Percentiles rank a stretch among this genome's conserved stretches.
phyloP scores from a whole-genome alignment of 2,888 invertebrate species.

The Masnerella sp. region DNA sequence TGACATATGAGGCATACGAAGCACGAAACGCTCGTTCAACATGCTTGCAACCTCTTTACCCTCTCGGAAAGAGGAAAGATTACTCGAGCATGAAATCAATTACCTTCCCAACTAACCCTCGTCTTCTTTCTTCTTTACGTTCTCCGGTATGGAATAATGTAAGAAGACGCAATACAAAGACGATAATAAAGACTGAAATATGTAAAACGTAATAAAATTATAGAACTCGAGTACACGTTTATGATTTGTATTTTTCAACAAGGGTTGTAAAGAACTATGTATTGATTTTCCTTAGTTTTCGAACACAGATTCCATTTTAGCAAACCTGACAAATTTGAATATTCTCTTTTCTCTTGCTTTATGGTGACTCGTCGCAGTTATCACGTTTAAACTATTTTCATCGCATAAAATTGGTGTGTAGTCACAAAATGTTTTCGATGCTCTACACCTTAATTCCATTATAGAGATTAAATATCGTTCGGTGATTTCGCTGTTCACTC shows the following conservation, averaged over 20 bases:
- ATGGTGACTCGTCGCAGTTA: too few species aligned
- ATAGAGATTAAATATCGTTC: too few species aligned
- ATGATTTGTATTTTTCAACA: conserved; percentile 17
- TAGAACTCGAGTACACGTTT: conserved; percentile 20
- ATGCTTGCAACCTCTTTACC: conserved; percentile 65
- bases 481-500: too few species aligned
- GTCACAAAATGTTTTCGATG: too few species aligned
- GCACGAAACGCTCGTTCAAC: conserved; percentile 64
- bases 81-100: conserved; percentile 73
- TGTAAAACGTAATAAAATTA: conserved; percentile 42
- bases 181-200: conserved; percentile 54
- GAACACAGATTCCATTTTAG: too few species aligned
- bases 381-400: too few species aligned
- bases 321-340: too few species aligned
- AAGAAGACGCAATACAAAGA: conserved; percentile 54
- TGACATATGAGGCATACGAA: conserved; percentile 66
- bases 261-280: too few species aligned
- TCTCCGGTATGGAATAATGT: conserved; percentile 55
- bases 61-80: conserved; percentile 66
- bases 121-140: conserved; percentile 59
- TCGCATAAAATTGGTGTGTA: too few species aligned
- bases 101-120: conserved; percentile 65
- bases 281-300: too few species aligned
- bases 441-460: too few species aligned
- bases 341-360: too few species aligned